Evolutionary conservation across 1,140 invertebrate genomes (phyloP).

Genomic region (Saccostrea glomerata): DNA sequence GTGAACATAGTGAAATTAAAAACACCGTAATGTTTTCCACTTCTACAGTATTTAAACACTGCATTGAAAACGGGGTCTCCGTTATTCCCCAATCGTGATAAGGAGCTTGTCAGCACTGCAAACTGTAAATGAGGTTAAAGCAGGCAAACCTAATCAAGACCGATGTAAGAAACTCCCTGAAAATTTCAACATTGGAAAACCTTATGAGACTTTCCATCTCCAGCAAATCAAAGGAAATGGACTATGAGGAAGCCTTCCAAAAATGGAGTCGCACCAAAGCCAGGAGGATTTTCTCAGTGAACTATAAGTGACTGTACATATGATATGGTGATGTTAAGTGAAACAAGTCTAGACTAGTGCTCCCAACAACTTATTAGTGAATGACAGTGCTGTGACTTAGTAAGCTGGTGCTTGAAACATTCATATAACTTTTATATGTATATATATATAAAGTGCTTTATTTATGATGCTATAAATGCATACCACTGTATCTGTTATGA

Average conservation of each 20-base stretch:
- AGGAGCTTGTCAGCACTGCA: no score
- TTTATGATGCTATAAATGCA: neutral
- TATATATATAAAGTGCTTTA: neutral
- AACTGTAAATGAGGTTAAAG: conserved; percentile 44
- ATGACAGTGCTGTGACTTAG: no score
- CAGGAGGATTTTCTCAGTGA: neutral
- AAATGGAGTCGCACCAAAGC: neutral
- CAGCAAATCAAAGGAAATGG: neutral
- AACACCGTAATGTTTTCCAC: no score
- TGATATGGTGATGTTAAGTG: neutral
- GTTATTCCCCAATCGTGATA: no score
- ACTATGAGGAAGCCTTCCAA: neutral
- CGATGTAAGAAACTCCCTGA: conserved; percentile 26
- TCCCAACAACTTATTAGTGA: neutral
- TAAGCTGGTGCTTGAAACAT: neutral
- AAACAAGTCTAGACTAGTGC: neutral
- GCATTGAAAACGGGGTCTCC: no score
- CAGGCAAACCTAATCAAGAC: conserved; percentile 42
- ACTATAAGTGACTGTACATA: neutral
- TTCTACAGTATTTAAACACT: no score
- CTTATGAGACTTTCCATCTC: neutral
- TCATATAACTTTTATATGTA: neutral
- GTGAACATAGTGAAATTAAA: no score
- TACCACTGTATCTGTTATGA: neutral
- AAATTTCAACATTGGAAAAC: neutral